phyloP scores from a whole-genome alignment of 2,797 vertebrate genomes.

The Lerista edwardsae region DNA sequence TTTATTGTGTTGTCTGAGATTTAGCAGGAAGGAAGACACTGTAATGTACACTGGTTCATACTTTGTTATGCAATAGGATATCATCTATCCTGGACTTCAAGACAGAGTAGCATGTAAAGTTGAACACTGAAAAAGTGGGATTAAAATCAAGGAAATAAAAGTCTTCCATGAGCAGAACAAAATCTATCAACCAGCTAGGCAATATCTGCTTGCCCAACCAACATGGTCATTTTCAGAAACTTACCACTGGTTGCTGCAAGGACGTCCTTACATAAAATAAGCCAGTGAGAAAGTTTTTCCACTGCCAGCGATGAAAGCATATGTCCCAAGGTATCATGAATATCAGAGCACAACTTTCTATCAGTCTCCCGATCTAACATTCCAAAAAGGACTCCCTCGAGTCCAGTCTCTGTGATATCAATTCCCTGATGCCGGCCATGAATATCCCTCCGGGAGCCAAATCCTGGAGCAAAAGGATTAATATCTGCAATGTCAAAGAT shows the following conservation, averaged over 20 bases:
- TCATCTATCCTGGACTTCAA: background rate
- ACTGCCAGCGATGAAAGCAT: constrained; percentile 98
- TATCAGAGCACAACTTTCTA: constrained; percentile 94
- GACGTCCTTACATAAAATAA: constrained; percentile 97
- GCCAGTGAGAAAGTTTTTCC: constrained; percentile 96
- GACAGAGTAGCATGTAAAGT: background rate
- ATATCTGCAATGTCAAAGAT: constrained; percentile 79
- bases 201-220: background rate
- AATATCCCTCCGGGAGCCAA: constrained; percentile 71
- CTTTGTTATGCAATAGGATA: background rate
- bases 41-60: background rate
- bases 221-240: constrained; percentile 1
- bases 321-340: constrained; percentile 97
- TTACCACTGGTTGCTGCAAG: constrained; percentile 95
- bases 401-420: constrained; percentile 94
- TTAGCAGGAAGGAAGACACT: background rate
- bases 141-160: no score
- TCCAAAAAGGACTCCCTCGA: constrained; percentile 96
- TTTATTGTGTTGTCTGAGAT: background rate
- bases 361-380: constrained; percentile 98
- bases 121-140: constrained; percentile 2
- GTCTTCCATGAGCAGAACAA: background rate
- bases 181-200: background rate
- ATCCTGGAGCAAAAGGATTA: constrained; percentile 75
- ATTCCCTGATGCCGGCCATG: constrained; percentile 76